Evolutionary conservation across 2,113 vertebrate genomes (phyloP).

Genomic region (Ophthalmotilapia sp.): DNA sequence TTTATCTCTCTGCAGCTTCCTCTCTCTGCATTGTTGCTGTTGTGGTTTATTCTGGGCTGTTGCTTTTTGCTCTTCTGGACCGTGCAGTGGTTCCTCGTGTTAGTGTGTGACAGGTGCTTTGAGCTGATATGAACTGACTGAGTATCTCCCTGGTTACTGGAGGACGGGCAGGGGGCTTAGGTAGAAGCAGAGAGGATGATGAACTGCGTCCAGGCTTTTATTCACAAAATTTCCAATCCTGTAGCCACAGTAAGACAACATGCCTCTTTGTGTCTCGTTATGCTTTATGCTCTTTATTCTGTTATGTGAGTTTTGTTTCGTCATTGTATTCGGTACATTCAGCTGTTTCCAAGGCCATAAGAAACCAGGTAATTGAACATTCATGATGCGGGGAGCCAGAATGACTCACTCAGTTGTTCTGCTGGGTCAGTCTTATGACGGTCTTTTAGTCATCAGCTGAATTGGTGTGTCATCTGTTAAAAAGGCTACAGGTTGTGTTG

Average conservation of each 20-base stretch:
- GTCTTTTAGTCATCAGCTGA: constrained; percentile 1
- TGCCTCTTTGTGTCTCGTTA: background rate
- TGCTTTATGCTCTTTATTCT: background rate
- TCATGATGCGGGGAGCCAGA: background rate
- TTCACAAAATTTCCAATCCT: background rate
- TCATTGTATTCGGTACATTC: background rate
- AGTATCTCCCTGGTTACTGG: constrained; percentile 43
- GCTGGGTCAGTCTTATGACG: constrained; percentile 28
- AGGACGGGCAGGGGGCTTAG: constrained; percentile 5
- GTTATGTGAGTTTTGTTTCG: background rate
- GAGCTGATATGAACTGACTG: constrained; percentile 53
- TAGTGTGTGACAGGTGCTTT: constrained; percentile 39
- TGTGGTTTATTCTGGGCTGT: constrained; percentile 10
- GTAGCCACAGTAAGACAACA: background rate
- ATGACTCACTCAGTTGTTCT: constrained; percentile 18
- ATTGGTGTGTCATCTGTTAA: background rate
- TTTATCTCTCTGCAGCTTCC: background rate
- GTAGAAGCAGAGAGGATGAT: background rate
- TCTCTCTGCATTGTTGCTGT: background rate
- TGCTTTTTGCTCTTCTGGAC: constrained; percentile 15
- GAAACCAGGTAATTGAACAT: constrained; percentile 21
- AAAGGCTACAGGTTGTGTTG: background rate
- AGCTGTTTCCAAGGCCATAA: background rate
- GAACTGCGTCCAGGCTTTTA: background rate
- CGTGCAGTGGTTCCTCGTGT: constrained; percentile 5